phyloP scores from a whole-genome alignment of 2,797 vertebrate genomes.

The Zenarchopterus dispar region DNA sequence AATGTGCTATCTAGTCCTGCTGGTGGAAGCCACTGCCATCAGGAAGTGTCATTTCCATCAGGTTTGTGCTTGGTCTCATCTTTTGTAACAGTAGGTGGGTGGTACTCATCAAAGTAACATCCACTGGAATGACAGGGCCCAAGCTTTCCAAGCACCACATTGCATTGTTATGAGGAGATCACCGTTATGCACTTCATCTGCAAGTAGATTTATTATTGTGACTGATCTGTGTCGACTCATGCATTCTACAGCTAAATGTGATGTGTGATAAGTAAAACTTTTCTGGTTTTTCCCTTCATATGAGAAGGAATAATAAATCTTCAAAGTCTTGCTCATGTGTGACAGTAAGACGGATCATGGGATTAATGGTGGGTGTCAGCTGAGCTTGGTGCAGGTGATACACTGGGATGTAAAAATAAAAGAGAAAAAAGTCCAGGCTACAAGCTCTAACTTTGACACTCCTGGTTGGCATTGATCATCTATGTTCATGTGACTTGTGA shows the following conservation, averaged over 20 bases:
- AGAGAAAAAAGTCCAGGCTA: constrained; percentile 8
- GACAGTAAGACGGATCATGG: constrained; percentile 62
- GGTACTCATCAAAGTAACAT: too few species aligned
- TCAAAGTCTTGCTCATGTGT: constrained; percentile 48
- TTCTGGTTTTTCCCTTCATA: constrained; percentile 17
- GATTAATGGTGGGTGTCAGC: constrained; percentile 59
- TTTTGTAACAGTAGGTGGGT: too few species aligned
- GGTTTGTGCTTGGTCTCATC: background rate
- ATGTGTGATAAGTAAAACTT: constrained; percentile 16
- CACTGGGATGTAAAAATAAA: constrained; percentile 21
- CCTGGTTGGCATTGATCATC: constrained; percentile 17
- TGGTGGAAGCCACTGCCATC: background rate
- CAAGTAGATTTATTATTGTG: background rate
- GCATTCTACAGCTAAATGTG: constrained; percentile 12
- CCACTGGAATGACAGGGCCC: too few species aligned
- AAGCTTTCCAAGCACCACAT: background rate
- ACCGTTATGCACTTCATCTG: background rate
- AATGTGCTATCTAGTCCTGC: background rate
- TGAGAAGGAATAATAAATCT: constrained; percentile 45
- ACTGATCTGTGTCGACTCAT: background rate
- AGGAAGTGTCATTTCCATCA: too few species aligned
- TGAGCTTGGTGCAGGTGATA: constrained; percentile 50
- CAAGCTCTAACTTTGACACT: constrained; percentile 10
- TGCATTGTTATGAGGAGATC: background rate
- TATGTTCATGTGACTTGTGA: background rate